Conservation (phyloP, 2,888 invertebrate genomes). For the Scaptomyza caliginosa region DNA sequence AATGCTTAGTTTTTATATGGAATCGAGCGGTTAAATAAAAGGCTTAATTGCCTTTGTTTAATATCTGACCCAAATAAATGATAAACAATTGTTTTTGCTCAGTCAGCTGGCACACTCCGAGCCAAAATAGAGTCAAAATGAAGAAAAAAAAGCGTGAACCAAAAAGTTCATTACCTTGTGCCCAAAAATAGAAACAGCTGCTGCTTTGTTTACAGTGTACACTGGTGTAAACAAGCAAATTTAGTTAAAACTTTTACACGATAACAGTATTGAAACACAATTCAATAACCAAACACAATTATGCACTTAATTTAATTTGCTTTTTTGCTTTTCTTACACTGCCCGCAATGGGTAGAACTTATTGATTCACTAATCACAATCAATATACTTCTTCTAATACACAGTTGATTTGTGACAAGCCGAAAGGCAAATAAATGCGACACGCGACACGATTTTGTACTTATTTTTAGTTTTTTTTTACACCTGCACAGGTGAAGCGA, state of each 20-base stretch:
- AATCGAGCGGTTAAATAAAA: conserved; percentile 7
- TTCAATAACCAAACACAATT: conserved; percentile 41
- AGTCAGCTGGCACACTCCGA: conserved; percentile 18
- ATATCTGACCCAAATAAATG: conserved; percentile 46
- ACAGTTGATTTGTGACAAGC: conserved; percentile 13
- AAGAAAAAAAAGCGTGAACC: not conserved
- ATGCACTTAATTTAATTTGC: conserved; percentile 31
- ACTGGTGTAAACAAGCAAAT: conserved; percentile 38
- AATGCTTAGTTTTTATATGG: conserved; percentile 12
- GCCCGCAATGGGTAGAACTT: not conserved
- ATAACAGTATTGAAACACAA: conserved; percentile 17
- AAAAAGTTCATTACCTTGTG: conserved; percentile 50
- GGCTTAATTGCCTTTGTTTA: conserved; percentile 35
- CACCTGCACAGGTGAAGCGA: conserved; percentile 83
- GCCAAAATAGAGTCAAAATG: not conserved
- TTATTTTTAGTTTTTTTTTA: conserved; percentile 50
- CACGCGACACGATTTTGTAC: conserved; percentile 55
- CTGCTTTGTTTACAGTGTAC: conserved; percentile 34
- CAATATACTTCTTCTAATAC: conserved; percentile 16
- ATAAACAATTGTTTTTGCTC: conserved; percentile 21
- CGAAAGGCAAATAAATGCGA: conserved; percentile 50
- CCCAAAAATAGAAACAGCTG: conserved; percentile 55
- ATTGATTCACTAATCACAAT: conserved; percentile 25
- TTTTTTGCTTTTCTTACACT: not conserved
- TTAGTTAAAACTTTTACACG: conserved; percentile 26